phyloP scores from a whole-genome alignment of 30 jellyfish, hydroid and myxozoan genomes.

The Aurelia aurita region DNA sequence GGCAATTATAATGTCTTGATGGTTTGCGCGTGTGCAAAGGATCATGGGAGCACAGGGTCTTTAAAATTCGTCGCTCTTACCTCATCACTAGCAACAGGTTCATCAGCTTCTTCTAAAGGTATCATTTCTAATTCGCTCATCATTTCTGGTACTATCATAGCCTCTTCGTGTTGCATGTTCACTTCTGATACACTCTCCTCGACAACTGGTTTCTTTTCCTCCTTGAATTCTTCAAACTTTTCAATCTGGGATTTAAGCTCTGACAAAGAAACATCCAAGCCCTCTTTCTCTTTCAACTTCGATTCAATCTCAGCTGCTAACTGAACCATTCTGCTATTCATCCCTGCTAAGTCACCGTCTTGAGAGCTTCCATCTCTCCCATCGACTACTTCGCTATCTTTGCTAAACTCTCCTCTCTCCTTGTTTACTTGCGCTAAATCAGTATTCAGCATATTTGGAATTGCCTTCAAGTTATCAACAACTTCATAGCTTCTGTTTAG shows the following conservation, averaged over 20 bases:
- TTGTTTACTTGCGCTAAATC: slow-evolving; percentile 1
- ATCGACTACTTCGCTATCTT: slow-evolving; percentile 5
- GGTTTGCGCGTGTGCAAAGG: no score
- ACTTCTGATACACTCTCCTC: slow-evolving; percentile 32
- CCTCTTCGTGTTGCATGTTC: slow-evolving; percentile 50
- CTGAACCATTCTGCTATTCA: slow-evolving; percentile 19
- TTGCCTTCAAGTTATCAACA: slow-evolving; percentile 25
- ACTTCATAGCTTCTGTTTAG: slow-evolving; percentile 18
- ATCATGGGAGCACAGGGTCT: no score
- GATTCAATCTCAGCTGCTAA: slow-evolving; percentile 40
- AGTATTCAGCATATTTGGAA: neutral
- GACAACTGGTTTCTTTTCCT: slow-evolving; percentile 10
- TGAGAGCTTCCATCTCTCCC: neutral
- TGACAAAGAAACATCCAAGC: slow-evolving; percentile 40
- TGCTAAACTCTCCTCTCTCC: neutral
- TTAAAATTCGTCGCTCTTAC: neutral
- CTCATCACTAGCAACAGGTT: neutral
- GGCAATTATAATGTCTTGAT: no score
- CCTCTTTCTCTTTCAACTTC: slow-evolving; percentile 41
- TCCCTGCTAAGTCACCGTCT: slow-evolving; percentile 2
- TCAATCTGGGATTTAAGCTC: slow-evolving; percentile 27
- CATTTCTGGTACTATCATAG: slow-evolving; percentile 52
- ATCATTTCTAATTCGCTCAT: slow-evolving; percentile 36
- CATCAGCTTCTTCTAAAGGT: slow-evolving; percentile 28
- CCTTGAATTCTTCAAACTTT: slow-evolving; percentile 9